These are phyloP conservation scores for Cryptotis parvus DNA, from an alignment of 2,113 vertebrate genomes.

Conservation along the genomic window DNA sequence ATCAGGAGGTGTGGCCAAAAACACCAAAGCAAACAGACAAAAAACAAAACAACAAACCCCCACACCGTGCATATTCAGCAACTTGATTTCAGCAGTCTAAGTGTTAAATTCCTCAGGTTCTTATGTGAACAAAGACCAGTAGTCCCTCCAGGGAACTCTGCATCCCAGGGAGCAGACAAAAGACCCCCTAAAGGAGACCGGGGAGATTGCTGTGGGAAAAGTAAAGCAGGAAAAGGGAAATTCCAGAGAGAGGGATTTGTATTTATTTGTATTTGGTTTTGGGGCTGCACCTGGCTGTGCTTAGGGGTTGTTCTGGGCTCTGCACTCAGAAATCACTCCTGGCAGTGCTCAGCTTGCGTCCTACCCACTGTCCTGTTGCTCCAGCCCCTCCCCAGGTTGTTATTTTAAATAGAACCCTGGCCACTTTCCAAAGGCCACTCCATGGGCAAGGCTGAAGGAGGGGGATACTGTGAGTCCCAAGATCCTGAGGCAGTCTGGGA, in stretches of 20 bases:
- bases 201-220: not conserved
- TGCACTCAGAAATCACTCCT: no score
- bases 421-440: not conserved
- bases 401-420: not conserved
- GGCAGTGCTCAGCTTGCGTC: no score
- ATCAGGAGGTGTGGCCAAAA: no score
- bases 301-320: no score
- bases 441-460: not conserved
- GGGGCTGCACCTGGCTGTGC: no score
- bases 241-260: not conserved
- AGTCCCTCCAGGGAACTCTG: not conserved
- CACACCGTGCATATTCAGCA: not conserved
- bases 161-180: not conserved
- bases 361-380: no score
- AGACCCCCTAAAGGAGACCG: not conserved
- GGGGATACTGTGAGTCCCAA: not conserved
- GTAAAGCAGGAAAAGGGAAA: not conserved
- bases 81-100: not conserved
- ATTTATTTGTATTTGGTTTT: no score
- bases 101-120: constrained; percentile 9
- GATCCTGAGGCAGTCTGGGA: not conserved
- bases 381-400: not conserved
- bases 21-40: no score
- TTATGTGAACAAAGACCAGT: not conserved
- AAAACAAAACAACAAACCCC: no score